Base-by-base conservation (phyloP, 1,140 invertebrate species). In the Panulirus ornatus region DNA sequence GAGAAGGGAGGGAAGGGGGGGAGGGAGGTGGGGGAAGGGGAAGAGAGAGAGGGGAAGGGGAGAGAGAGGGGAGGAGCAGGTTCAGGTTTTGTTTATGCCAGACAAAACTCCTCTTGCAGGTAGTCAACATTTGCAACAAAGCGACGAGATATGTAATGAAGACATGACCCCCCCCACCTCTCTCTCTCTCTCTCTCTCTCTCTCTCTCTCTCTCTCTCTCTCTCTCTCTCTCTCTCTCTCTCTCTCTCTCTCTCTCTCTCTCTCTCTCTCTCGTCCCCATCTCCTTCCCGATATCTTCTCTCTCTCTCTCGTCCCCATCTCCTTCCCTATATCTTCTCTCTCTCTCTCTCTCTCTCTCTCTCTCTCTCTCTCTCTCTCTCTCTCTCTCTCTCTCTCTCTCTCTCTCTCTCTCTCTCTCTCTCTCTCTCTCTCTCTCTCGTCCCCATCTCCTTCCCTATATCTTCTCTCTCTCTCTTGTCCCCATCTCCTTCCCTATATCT, bases 71-170 rank as follows among this genome's bases (percentile, higher is more conserved):
- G 40, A 40, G 38, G 6, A 63, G 54, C 3, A 6, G 1, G 8
- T 34, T 19, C 11, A 38, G 14, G 81, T 5, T 5, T 34, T 58
- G 78, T 51, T 40, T 79, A 47, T 30, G 22, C 40, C 40, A 76
- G 30, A 76, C 73, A 76, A 40, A 76, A 76, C 30, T 42, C 40
- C n/a, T 30, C 73, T n/a, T n/a, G n/a, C 40, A 40, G n/a, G 73
- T 40, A 40, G 22, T 42, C 34, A 79, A n/a, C n/a, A 51, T 42
- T n/a, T 47, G 76, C n/a, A n/a, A 51, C 40, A 44, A 44, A 51
- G 76, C n/a, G 70, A 38, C 30, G 34, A n/a, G 11, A 73, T 73
- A 38, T 34, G 34, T 34, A 73, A 38, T 34, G 70, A 38, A 73
- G 34, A 76, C 9, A 38, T 16, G 3, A 47, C 22, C 27, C 8